Evolutionary conservation across 1,140 invertebrate species (phyloP).

Genomic region (Vollenhovia emeryi): DNA sequence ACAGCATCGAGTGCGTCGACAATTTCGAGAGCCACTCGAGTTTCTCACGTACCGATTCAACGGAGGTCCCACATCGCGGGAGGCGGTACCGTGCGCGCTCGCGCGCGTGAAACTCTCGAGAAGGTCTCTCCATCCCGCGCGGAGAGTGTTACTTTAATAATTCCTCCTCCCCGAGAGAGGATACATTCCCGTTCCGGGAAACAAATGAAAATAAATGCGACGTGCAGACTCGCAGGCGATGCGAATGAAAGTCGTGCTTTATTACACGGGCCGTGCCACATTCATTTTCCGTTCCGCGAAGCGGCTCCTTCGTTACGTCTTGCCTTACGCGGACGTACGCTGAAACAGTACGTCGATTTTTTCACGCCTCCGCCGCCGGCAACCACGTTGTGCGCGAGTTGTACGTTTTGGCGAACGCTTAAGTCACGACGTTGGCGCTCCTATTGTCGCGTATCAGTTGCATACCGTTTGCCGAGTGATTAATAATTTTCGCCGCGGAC

Average conservation of each 20-base stretch:
- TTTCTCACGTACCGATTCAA: constrained; percentile 65
- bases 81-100: background rate
- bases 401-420: constrained; percentile 22
- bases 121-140: constrained; percentile 22
- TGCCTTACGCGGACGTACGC: constrained; percentile 21
- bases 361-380: constrained; percentile 11
- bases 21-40: constrained; percentile 76
- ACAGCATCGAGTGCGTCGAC: constrained; percentile 62
- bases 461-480: constrained; percentile 12
- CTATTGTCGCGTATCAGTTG: constrained; percentile 18
- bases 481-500: constrained; percentile 46
- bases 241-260: constrained; percentile 32
- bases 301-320: constrained; percentile 19
- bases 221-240: background rate
- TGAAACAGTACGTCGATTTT: constrained; percentile 42
- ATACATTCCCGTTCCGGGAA: constrained; percentile 20
- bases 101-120: constrained; percentile 26
- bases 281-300: constrained; percentile 23
- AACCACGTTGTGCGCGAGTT: constrained; percentile 20
- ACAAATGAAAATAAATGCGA: constrained; percentile 32
- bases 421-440: constrained; percentile 24
- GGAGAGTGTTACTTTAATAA: constrained; percentile 37
- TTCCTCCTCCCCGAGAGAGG: background rate
- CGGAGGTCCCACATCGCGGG: constrained; percentile 23
- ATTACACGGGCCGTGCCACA: background rate